Base-by-base conservation (phyloP, 2,113 vertebrate species). In the Gallinago paraguaiae region DNA sequence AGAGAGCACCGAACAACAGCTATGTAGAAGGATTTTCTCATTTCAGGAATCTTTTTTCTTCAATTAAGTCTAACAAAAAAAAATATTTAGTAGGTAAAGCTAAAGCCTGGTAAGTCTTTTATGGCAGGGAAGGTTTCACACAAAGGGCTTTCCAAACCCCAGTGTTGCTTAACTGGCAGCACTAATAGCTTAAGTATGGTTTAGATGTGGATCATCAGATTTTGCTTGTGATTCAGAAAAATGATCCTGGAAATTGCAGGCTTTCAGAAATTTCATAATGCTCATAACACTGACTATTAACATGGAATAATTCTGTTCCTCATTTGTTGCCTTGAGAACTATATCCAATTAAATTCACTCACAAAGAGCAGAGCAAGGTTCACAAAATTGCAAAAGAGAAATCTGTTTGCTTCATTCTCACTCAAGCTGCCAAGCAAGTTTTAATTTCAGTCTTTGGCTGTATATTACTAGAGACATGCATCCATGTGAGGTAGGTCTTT, bases 81-180 rank as follows among this genome's bases (percentile, higher is more conserved):
- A 71, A 83, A 22, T 68, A 45, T 23, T 53, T n/a, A 48, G 22
- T 16, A 60, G 17, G 63, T 50, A 59, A 76, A 94, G 67, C 25
- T 72, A 72, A 85, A 72, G 35, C 48, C 77, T 96, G 48, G 20
- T 51, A 75, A 89, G 19, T 20, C 48, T 91, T 54, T 56, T 37
- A 65, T 45, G 41, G 70, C 53, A 89, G 59, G 27, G 41, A 82
- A 87, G 68, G 57, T 88, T 93, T 90, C 82, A 45, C 10, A 54
- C 74, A 74, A 93, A 95, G 51, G 41, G 17, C 45, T 89, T 94
- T 94, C 93, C 83, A 92, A 93, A 92, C 69, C 17, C 56, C n/a
- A 57, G 41, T 7, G n/a, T 96, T 96, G 94, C 94, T 88, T 92
- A 94, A 97, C 90, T 91, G 71, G 59, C 41, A 93, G 54, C 50